Evolutionary conservation across 1,140 invertebrate species (phyloP).

Genomic region (Aphaenogaster rudis): DNA sequence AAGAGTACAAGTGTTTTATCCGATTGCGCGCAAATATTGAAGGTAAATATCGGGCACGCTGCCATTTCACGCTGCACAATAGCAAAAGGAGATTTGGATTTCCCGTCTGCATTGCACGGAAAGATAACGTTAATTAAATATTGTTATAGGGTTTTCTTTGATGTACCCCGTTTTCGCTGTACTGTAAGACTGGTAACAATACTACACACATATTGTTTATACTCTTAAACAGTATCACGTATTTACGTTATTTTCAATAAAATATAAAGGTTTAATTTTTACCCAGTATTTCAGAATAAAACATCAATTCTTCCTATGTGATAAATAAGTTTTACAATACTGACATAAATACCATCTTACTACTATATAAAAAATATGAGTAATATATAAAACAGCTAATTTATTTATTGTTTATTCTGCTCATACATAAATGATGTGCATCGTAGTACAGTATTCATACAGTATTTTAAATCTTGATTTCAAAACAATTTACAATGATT

Average conservation of each 20-base stretch:
- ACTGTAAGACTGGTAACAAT: too few species aligned
- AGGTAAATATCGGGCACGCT: background rate
- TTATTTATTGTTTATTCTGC: too few species aligned
- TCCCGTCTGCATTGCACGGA: background rate
- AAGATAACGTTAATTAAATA: constrained; percentile 65
- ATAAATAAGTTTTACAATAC: background rate
- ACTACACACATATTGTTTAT: too few species aligned
- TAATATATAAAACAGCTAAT: too few species aligned
- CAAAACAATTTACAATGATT: too few species aligned
- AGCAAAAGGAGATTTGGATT: background rate
- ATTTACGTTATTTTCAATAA: background rate
- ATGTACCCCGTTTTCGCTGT: constrained; percentile 22
- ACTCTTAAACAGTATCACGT: too few species aligned
- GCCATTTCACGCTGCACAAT: background rate
- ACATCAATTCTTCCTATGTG: background rate
- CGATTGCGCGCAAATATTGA: background rate
- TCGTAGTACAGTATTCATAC: too few species aligned
- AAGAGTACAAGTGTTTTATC: background rate
- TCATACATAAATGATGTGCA: too few species aligned
- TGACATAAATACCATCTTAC: background rate
- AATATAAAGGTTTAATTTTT: too few species aligned
- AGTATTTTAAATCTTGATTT: too few species aligned
- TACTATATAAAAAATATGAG: background rate
- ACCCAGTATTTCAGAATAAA: background rate
- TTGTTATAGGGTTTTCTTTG: constrained; percentile 57